Evolutionary conservation across 1,140 invertebrate genomes (phyloP), one percentile per base, ranked within the genome.

Genomic region (Leucophenga varia): DNA sequence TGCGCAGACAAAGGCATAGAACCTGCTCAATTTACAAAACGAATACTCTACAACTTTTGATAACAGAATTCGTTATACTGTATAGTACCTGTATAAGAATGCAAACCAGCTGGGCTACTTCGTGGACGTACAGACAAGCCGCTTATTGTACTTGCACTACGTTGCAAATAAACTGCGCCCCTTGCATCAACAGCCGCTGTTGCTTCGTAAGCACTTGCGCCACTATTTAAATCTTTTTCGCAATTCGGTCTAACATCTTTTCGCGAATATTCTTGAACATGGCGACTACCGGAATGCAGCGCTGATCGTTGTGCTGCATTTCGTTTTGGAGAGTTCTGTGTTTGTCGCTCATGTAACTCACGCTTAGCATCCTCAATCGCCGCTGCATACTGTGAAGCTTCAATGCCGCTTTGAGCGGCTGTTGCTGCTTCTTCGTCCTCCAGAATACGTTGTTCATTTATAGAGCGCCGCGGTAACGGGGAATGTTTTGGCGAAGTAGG

Each of bases 41-140:
- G 49, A 51, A 47, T 40, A 10, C 16, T 17, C 20, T 0, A 9
- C 1, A 36, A 8, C 6, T 4, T 18, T n/a, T n/a, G n/a, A 3
- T 5, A 34, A 30, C 5, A 20, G 14, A 13, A n/a, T 22, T 19
- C 8, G n/a, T 7, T 17, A 6, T 17, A 21, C 17, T 9, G 10
- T 1, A 9, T 35, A 25, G 40, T 72, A 73, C 86, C 86, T 43
- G 86, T 87, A 59, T 88, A 88, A 55, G 84, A 86, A 61, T 86
- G 84, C 16, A 89, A 76, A 7, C 85, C 86, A 9, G 86, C 84
- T 1, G 87, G 86, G 32, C 85, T 86, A 16, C 85, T 87, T 35
- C 85, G 74, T 2, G 86, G 86, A 44, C 86, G 76, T 38, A 71
- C 59, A 17, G 58, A 48, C 28, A 81, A 79, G 4, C 78, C 75